Percentiles rank a stretch among this genome's conserved stretches.
phyloP scores from a whole-genome alignment of 2,113 vertebrate species.

The Seriola dumerili region DNA sequence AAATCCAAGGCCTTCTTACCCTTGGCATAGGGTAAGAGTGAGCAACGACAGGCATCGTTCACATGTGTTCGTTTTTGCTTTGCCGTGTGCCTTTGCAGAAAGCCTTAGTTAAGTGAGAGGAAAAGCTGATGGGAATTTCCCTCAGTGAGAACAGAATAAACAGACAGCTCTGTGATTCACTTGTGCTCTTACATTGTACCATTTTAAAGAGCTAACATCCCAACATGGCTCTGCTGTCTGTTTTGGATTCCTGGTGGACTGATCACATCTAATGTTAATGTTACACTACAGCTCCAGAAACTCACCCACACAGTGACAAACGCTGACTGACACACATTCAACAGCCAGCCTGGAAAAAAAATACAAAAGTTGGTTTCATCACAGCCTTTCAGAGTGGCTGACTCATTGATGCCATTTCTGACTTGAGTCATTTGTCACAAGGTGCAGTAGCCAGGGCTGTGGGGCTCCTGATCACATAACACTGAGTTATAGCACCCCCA shows the following conservation, averaged over 20 bases:
- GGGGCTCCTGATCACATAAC: constrained; percentile 72
- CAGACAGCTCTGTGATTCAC: constrained; percentile 46
- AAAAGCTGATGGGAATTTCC: constrained; percentile 45
- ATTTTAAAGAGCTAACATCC: constrained; percentile 52
- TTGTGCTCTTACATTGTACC: constrained; percentile 16
- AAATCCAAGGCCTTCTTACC: constrained; percentile 5
- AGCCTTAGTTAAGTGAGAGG: constrained; percentile 36
- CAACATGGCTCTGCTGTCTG: constrained; percentile 62
- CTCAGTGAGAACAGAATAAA: constrained; percentile 55
- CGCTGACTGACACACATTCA: constrained; percentile 44
- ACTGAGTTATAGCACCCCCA: constrained; percentile 66
- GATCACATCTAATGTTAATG: constrained; percentile 68
- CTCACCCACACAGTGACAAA: constrained; percentile 52
- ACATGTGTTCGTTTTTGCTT: neutral
- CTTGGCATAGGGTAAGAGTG: neutral
- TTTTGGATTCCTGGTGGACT: constrained; percentile 62
- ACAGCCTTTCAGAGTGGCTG: constrained; percentile 38
- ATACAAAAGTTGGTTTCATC: constrained; percentile 57
- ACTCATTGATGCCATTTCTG: constrained; percentile 55
- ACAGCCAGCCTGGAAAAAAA: constrained; percentile 24
- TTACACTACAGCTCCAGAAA: constrained; percentile 33
- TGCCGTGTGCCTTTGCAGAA: constrained; percentile 1
- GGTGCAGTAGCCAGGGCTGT: constrained; percentile 36
- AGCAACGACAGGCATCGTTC: constrained; percentile 9
- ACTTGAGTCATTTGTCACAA: constrained; percentile 68